Evolutionary conservation across 2,888 invertebrate genomes (phyloP).

Genomic region (Mimas tiliae): DNA sequence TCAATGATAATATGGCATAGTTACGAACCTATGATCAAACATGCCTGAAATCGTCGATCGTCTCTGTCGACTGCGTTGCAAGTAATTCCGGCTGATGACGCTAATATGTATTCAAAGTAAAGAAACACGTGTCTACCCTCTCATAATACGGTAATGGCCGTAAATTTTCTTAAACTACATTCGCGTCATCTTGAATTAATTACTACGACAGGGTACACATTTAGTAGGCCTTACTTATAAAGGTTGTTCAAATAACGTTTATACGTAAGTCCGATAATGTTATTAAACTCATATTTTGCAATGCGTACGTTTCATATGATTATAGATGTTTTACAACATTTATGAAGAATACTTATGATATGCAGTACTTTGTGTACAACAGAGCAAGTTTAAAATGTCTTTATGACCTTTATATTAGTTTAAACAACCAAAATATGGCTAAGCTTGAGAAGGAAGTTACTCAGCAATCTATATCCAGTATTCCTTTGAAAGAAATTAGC

Average conservation of each 20-base stretch:
- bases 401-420: background rate
- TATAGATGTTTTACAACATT: too few species aligned
- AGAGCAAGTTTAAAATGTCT: background rate
- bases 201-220: slow-evolving; percentile 18
- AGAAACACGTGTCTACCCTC: background rate
- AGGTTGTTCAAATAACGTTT: too few species aligned
- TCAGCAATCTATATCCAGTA: too few species aligned
- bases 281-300: background rate
- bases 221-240: background rate
- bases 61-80: background rate
- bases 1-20: background rate
- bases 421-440: background rate
- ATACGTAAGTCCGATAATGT: too few species aligned
- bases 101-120: background rate
- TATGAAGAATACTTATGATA: too few species aligned
- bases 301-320: background rate
- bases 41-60: too few species aligned
- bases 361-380: background rate
- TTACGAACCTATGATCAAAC: too few species aligned
- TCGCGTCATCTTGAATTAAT: background rate
- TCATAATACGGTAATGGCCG: too few species aligned
- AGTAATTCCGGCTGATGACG: slow-evolving; percentile 1
- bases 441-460: too few species aligned
- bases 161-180: background rate
- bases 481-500: too few species aligned